Evolutionary conservation across 2,797 vertebrate genomes (phyloP).

Genomic region (Hyperoplus lanceolatus): DNA sequence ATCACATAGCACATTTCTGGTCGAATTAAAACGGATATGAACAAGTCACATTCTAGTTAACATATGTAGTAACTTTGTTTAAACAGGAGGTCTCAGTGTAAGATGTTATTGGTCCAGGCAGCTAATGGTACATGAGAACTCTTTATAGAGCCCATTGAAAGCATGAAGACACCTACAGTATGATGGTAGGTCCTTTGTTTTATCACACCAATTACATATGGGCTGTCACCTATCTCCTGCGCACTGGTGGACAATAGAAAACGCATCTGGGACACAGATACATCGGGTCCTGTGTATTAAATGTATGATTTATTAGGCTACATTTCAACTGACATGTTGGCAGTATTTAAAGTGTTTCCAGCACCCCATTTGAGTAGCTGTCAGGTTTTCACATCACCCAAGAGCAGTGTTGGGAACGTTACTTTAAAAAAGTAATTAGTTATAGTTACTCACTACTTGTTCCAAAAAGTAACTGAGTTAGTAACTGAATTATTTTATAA

Average conservation of each 20-base stretch:
- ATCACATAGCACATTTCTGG: too few species aligned
- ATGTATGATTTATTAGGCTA: conserved; percentile 4
- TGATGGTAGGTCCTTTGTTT: not conserved
- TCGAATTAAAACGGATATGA: too few species aligned
- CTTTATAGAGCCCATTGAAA: not conserved
- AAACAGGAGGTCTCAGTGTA: too few species aligned
- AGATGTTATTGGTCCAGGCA: not conserved
- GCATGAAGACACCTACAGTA: not conserved
- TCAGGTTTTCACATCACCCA: conserved; percentile 17
- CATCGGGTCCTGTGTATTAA: not conserved
- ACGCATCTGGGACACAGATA: not conserved
- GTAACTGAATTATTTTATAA: too few species aligned
- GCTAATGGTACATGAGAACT: not conserved
- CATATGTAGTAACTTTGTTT: not conserved
- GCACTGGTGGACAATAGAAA: not conserved
- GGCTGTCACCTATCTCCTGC: conserved; percentile 9
- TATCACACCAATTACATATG: conserved; percentile 38
- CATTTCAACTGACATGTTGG: conserved; percentile 12
- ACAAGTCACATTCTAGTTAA: too few species aligned
- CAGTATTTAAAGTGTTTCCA: conserved; percentile 7
- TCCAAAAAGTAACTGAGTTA: too few species aligned
- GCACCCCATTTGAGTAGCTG: not conserved
- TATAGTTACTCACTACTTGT: too few species aligned
- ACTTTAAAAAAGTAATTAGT: too few species aligned
- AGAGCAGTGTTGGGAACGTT: not conserved